phyloP scores from a whole-genome alignment of 2,113 vertebrate genomes.

The Aspiorhynchus laticeps region DNA sequence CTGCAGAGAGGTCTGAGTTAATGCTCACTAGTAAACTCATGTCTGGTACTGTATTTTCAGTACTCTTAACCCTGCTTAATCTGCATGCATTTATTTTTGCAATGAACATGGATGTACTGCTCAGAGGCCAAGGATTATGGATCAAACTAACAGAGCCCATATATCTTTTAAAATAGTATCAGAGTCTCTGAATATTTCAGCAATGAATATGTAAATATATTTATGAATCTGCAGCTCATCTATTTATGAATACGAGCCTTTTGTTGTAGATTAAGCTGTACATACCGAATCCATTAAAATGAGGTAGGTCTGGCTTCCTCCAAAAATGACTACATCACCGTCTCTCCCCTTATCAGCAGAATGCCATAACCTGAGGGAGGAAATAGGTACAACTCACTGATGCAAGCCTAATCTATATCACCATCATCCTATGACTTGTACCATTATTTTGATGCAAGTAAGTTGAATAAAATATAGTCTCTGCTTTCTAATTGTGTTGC shows the following conservation, averaged over 20 bases:
- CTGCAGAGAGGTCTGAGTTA: conserved; percentile 5
- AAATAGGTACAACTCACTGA: neutral
- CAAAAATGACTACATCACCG: conserved; percentile 90
- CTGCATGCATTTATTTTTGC: neutral
- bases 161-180: neutral
- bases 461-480: too few species aligned
- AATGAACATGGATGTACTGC: neutral
- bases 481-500: too few species aligned
- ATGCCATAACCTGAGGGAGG: conserved; percentile 84
- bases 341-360: conserved; percentile 89
- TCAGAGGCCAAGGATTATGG: neutral
- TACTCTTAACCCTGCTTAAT: conserved; percentile 3
- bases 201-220: neutral
- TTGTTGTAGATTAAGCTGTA: conserved; percentile 41
- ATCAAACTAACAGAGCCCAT: neutral
- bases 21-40: neutral
- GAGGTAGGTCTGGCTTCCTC: conserved; percentile 88
- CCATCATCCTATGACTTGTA: neutral
- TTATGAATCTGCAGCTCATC: neutral
- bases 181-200: neutral
- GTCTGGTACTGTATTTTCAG: neutral
- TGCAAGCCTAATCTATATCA: neutral
- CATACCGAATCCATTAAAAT: conserved; percentile 87
- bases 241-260: neutral
- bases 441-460: neutral